Percentiles rank a stretch among this genome's conserved stretches.
These are phyloP conservation scores for Euplexia lucipara DNA, from an alignment of 2,888 invertebrate species.

Conservation along the genomic window DNA sequence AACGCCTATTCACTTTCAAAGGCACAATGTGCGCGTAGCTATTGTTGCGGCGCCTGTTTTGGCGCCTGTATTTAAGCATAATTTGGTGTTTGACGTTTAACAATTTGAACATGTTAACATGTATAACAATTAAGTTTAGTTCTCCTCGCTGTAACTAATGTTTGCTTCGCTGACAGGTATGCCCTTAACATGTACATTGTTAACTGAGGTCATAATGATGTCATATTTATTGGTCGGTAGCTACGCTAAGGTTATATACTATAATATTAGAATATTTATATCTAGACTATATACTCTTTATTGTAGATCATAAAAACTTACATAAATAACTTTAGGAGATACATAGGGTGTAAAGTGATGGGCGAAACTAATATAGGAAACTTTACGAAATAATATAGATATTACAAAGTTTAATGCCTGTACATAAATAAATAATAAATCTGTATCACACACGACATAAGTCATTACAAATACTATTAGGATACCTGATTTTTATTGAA, in stretches of 20 bases:
- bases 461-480: too few relatives aligned
- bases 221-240: constrained; percentile 14
- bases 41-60: constrained; percentile 48
- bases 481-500: too few relatives aligned
- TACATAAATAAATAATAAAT: too few relatives aligned
- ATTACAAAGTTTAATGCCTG: too few relatives aligned
- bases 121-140: constrained; percentile 45
- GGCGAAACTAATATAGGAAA: too few relatives aligned
- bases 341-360: too few relatives aligned
- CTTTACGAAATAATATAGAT: too few relatives aligned
- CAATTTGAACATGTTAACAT: constrained; percentile 39
- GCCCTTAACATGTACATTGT: constrained; percentile 10
- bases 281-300: too few relatives aligned
- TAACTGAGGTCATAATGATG: background rate
- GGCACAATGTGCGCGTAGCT: constrained; percentile 37
- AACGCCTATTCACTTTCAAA: constrained; percentile 55
- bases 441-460: too few relatives aligned
- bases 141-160: constrained; percentile 30
- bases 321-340: too few relatives aligned
- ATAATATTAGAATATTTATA: too few relatives aligned
- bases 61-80: constrained; percentile 27
- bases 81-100: constrained; percentile 41
- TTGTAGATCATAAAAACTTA: too few relatives aligned
- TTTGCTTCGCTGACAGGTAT: constrained; percentile 37
- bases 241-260: background rate